These are phyloP conservation scores for Antechinus flavipes DNA, from an alignment of 2,113 vertebrate genomes.

Conservation along the genomic window DNA sequence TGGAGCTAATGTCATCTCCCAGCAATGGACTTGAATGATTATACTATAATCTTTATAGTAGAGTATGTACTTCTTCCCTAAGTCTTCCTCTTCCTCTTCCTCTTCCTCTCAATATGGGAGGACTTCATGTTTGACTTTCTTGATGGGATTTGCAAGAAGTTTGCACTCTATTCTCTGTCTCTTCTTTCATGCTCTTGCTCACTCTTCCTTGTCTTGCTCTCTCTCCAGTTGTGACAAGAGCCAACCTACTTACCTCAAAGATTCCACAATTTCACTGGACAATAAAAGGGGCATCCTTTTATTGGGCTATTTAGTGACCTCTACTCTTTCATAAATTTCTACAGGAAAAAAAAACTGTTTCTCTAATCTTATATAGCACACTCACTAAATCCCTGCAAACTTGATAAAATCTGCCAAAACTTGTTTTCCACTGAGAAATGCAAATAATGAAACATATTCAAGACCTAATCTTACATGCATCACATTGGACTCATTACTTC, in stretches of 20 bases:
- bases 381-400: background rate
- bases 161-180: background rate
- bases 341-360: background rate
- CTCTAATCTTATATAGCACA: background rate
- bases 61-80: background rate
- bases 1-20: background rate
- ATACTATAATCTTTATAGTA: background rate
- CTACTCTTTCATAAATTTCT: background rate
- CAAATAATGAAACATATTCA: too few species aligned
- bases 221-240: background rate
- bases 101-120: constrained; percentile 9
- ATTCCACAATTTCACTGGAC: background rate
- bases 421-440: too few species aligned
- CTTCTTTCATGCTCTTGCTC: too few species aligned
- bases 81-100: background rate
- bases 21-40: background rate
- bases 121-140: background rate
- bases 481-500: background rate
- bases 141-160: background rate
- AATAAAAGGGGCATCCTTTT: background rate
- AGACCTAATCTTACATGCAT: background rate
- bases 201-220: too few species aligned
- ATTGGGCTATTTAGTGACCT: background rate
- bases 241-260: background rate
- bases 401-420: background rate